Percentiles rank a stretch among this genome's conserved stretches.
Evolutionary conservation across 2,888 invertebrate species (phyloP).

Genomic region (Amphiduros pacificus): DNA sequence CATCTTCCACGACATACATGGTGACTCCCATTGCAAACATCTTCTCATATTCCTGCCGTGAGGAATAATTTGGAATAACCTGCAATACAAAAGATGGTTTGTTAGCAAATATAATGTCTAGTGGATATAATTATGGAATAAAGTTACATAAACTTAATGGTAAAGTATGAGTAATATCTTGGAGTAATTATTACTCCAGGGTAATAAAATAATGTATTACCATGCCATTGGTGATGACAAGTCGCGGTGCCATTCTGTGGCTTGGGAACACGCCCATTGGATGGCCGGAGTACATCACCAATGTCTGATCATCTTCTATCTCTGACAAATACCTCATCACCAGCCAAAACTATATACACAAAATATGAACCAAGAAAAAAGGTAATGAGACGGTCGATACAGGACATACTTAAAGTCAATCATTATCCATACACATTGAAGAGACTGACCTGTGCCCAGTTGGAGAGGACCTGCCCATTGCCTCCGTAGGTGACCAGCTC

Average conservation of each 20-base stretch:
- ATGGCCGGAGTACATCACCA: constrained; percentile 68
- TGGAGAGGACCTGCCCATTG: constrained; percentile 69
- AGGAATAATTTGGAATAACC: constrained; percentile 68
- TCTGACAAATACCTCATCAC: constrained; percentile 64
- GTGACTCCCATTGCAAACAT: constrained; percentile 68
- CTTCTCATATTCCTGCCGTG: constrained; percentile 64
- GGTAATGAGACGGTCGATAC: no score
- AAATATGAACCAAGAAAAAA: no score
- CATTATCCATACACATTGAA: background rate
- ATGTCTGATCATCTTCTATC: constrained; percentile 65
- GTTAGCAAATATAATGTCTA: no score
- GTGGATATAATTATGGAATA: no score
- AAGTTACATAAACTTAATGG: no score
- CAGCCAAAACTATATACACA: constrained; percentile 63
- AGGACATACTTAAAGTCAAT: no score
- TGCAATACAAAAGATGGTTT: constrained; percentile 34
- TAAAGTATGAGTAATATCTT: no score
- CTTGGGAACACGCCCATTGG: constrained; percentile 67
- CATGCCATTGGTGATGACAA: constrained; percentile 70
- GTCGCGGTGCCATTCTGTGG: constrained; percentile 60
- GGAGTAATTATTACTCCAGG: no score
- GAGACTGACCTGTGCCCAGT: constrained; percentile 66
- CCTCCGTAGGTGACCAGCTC: constrained; percentile 70
- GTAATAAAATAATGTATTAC: constrained; percentile 40
- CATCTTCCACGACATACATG: no score